A percentile compares a stretch with the other conserved stretches of the same genome.
These are phyloP conservation scores for Manis crassicaudata DNA, from an alignment of 2,797 vertebrate genomes.

Conservation along the genomic window DNA sequence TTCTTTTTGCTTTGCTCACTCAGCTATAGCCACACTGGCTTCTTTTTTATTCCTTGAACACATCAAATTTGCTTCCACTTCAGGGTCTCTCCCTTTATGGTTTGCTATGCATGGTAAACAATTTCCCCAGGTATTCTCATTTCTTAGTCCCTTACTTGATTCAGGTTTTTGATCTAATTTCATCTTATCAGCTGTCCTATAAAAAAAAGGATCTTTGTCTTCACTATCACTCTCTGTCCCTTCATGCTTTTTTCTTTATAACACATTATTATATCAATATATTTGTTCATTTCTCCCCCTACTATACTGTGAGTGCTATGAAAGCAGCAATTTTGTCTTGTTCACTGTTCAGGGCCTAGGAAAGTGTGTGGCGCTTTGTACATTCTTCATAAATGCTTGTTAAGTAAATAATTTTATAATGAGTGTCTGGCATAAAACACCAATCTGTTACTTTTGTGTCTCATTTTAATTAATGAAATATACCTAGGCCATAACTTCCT, in stretches of 20 bases:
- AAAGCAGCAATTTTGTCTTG: background rate
- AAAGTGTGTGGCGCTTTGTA: background rate
- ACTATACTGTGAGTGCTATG: background rate
- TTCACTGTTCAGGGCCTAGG: background rate
- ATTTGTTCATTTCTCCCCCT: background rate
- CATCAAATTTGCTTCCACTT: background rate
- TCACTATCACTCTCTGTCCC: background rate
- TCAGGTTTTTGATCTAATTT: background rate
- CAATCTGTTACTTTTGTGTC: background rate
- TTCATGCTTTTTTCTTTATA: background rate
- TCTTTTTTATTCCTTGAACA: background rate
- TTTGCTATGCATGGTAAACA: background rate
- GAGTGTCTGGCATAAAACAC: background rate
- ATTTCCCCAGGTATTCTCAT: background rate
- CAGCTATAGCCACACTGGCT: background rate
- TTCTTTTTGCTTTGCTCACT: background rate
- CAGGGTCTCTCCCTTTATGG: background rate
- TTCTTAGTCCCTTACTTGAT: background rate
- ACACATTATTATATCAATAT: background rate
- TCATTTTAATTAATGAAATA: constrained; percentile 12
- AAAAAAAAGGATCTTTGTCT: background rate
- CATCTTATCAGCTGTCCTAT: background rate
- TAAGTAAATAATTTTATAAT: constrained; percentile 9
- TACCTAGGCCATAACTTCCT: background rate
- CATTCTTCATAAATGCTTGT: background rate